These are phyloP conservation scores for Galeopsomyia nigrocyanea DNA, from an alignment of 2,888 invertebrate species.

Conservation along the genomic window DNA sequence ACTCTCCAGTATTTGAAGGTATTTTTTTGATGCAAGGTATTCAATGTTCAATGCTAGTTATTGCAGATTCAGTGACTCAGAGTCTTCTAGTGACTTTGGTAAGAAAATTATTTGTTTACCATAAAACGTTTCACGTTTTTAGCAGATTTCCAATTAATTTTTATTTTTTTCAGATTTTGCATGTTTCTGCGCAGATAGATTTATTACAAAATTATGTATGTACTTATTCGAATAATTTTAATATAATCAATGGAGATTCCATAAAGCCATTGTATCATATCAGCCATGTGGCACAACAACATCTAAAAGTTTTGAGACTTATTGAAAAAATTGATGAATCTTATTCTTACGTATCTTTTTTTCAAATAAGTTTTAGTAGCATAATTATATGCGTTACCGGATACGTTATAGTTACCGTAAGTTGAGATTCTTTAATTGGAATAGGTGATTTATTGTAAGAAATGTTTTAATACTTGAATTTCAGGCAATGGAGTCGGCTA, in stretches of 20 bases:
- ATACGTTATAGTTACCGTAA: slow-evolving; percentile 33
- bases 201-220: slow-evolving; percentile 3
- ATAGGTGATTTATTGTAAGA: too few species aligned
- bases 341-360: slow-evolving; percentile 12
- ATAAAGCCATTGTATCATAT: neutral
- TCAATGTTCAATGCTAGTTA: neutral
- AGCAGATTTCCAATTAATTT: too few species aligned
- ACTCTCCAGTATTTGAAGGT: neutral
- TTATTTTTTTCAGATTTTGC: slow-evolving; percentile 11
- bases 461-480: neutral
- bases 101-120: neutral
- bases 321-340: slow-evolving; percentile 8
- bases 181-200: slow-evolving; percentile 15
- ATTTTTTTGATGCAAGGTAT: neutral
- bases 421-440: neutral
- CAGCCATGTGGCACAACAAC: neutral
- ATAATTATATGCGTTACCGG: slow-evolving; percentile 31
- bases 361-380: slow-evolving; percentile 25
- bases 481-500: slow-evolving; percentile 40
- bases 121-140: too few species aligned
- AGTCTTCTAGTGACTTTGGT: slow-evolving; percentile 5
- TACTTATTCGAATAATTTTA: neutral
- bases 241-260: too few species aligned
- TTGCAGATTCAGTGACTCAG: neutral
- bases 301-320: slow-evolving; percentile 17